Evolutionary conservation across 2,888 invertebrate species (phyloP).

Genomic region (Hoplodrina blanda): DNA sequence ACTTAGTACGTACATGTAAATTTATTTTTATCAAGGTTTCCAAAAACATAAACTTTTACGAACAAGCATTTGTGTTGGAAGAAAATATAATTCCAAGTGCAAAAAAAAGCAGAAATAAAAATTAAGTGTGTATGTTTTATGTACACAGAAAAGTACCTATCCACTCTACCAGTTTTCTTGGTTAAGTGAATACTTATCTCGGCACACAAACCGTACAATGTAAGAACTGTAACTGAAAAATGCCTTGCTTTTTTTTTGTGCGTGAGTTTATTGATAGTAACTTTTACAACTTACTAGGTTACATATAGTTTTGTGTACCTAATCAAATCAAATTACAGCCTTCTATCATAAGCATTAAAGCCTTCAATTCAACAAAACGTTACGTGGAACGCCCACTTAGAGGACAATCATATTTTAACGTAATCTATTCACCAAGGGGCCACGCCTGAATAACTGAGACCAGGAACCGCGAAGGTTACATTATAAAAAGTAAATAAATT

Average conservation of each 20-base stretch:
- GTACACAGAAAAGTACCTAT: neutral
- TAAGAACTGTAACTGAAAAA: neutral
- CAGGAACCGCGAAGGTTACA: slow-evolving; percentile 28
- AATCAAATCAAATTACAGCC: neutral
- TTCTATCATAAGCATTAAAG: too few relatives aligned
- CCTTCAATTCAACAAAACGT: slow-evolving; percentile 9
- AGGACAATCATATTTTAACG: slow-evolving; percentile 24
- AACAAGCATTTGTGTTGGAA: too few relatives aligned
- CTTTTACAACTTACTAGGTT: neutral
- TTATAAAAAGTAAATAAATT: slow-evolving; percentile 56
- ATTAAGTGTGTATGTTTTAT: neutral
- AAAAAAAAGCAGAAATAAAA: neutral
- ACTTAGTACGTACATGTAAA: too few relatives aligned
- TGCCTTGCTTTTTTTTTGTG: neutral
- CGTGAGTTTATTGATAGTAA: neutral
- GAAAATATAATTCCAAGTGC: neutral
- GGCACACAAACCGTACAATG: neutral
- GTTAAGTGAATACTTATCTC: neutral
- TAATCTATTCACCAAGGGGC: slow-evolving; percentile 42
- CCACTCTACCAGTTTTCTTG: neutral
- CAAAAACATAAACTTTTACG: too few relatives aligned
- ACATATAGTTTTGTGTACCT: too few relatives aligned
- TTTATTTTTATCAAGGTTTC: too few relatives aligned
- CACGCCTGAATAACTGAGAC: slow-evolving; percentile 36
- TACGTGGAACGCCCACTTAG: neutral